Conservation (phyloP, 2,888 invertebrate species). For the Noctua janthina region DNA sequence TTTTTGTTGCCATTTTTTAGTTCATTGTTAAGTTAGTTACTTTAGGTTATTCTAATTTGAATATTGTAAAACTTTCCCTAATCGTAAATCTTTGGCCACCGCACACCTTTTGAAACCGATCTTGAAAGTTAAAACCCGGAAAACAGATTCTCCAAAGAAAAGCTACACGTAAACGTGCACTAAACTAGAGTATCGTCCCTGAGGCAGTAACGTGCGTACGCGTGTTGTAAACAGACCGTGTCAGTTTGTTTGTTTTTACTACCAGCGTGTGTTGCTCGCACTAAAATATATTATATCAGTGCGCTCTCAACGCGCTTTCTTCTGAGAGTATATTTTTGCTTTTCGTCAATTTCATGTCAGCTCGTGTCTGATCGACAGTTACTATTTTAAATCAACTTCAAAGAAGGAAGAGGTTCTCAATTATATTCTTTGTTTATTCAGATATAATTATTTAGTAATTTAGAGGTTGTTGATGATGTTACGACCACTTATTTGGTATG, state of each 20-base stretch:
- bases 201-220: slow-evolving; percentile 55
- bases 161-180: slow-evolving; percentile 8
- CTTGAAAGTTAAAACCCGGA: background rate
- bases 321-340: slow-evolving; percentile 8
- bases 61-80: background rate
- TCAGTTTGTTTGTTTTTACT: slow-evolving; percentile 43
- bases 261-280: slow-evolving; percentile 31
- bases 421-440: background rate
- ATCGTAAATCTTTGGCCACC: background rate
- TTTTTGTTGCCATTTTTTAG: no score
- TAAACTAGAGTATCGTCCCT: slow-evolving; percentile 41
- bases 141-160: slow-evolving; percentile 8
- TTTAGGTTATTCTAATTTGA: no score
- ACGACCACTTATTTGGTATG: background rate
- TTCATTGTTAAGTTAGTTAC: no score
- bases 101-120: background rate
- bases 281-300: slow-evolving; percentile 29
- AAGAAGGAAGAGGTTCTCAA: background rate
- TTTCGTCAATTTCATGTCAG: slow-evolving; percentile 13
- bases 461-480: background rate
- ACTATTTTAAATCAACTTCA: background rate
- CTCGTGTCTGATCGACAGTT: background rate
- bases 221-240: slow-evolving; percentile 48
- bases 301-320: slow-evolving; percentile 39
- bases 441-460: background rate